phyloP scores from a whole-genome alignment of 2,888 invertebrate genomes.

The Ornithoptera alexandrae region DNA sequence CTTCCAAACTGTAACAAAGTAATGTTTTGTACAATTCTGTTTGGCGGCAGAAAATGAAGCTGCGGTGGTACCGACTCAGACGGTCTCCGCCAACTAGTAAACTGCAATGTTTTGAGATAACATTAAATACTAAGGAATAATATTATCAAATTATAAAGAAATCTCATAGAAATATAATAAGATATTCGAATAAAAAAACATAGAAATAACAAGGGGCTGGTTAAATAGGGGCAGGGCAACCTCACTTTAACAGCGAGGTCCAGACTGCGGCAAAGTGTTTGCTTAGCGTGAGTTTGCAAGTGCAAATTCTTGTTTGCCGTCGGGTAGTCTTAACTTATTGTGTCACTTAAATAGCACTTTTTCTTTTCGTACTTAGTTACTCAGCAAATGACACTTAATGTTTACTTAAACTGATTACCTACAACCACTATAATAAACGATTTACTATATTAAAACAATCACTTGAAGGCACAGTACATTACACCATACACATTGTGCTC shows the following conservation, averaged over 20 bases:
- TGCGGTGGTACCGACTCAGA: too few species aligned
- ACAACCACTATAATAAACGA: too few species aligned
- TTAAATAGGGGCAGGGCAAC: background rate
- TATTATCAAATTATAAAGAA: background rate
- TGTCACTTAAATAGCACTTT: slow-evolving; percentile 11
- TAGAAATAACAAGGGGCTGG: background rate
- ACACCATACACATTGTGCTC: too few species aligned
- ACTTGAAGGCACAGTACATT: too few species aligned
- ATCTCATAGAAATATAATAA: background rate
- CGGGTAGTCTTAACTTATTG: slow-evolving; percentile 15
- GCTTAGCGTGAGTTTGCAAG: slow-evolving; percentile 16
- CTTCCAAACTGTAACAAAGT: too few species aligned
- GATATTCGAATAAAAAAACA: background rate
- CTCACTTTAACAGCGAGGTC: slow-evolving; percentile 1
- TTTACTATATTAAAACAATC: too few species aligned
- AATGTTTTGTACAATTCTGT: too few species aligned
- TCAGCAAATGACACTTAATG: background rate
- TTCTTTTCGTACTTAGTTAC: slow-evolving; percentile 2
- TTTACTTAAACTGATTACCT: background rate
- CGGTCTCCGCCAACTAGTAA: too few species aligned
- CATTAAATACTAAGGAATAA: background rate
- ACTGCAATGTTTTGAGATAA: background rate
- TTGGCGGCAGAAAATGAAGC: too few species aligned
- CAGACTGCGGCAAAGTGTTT: slow-evolving; percentile 8
- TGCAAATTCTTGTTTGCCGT: slow-evolving; percentile 24